A percentile compares a stretch with the other conserved stretches of the same genome.
Conservation (phyloP, 2,888 invertebrate species). For the Nemurella pictetii region DNA sequence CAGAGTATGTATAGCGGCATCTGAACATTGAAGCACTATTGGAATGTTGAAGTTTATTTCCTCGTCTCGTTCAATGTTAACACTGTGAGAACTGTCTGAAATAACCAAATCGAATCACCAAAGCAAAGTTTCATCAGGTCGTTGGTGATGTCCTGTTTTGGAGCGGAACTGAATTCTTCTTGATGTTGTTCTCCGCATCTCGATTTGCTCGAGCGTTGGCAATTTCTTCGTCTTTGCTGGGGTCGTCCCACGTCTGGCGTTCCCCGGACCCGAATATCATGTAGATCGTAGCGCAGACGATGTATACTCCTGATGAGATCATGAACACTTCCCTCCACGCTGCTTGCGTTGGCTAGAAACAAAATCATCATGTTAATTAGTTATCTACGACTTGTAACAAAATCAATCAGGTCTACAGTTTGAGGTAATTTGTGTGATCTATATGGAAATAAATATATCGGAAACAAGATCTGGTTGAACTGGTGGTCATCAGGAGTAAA, state of each 20-base stretch:
- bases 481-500: too few relatives aligned
- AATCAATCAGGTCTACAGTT: background rate
- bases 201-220: background rate
- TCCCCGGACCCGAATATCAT: constrained; percentile 76
- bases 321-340: constrained; percentile 89
- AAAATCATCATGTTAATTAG: constrained; percentile 37
- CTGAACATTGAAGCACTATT: too few relatives aligned
- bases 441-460: too few relatives aligned
- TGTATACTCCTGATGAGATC: constrained; percentile 78
- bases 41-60: background rate
- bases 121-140: background rate
- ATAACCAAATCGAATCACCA: too few relatives aligned
- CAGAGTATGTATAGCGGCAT: too few relatives aligned
- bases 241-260: constrained; percentile 84
- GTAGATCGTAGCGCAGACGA: constrained; percentile 78
- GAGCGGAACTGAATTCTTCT: constrained; percentile 3
- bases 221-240: constrained; percentile 59
- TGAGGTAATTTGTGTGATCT: background rate
- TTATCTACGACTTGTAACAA: background rate
- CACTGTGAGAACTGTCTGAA: too few relatives aligned
- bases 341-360: constrained; percentile 76
- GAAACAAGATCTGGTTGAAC: too few relatives aligned
- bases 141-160: constrained; percentile 1
- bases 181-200: constrained; percentile 10
- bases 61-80: too few relatives aligned